These are phyloP conservation scores for Drosophila gaucha DNA, from an alignment of 2,888 invertebrate genomes.

Conservation along the genomic window DNA sequence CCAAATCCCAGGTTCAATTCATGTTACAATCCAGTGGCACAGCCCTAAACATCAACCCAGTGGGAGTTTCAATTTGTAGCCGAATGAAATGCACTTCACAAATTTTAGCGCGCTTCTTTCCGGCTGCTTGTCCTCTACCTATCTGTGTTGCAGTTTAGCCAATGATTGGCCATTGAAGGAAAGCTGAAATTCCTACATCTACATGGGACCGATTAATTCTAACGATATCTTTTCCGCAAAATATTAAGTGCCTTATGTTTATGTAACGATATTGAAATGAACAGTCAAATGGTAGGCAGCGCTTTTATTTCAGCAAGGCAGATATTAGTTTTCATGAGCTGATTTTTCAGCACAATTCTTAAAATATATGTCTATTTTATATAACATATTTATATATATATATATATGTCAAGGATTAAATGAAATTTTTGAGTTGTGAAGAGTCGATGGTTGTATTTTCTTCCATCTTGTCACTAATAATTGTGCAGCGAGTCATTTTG, in stretches of 20 bases:
- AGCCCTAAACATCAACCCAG: background rate
- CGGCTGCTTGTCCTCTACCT: background rate
- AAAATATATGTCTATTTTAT: too few species aligned
- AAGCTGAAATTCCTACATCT: background rate
- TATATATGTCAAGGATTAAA: too few species aligned
- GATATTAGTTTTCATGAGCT: background rate
- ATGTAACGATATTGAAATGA: background rate
- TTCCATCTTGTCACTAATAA: too few species aligned
- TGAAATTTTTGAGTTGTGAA: too few species aligned
- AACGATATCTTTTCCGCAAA: background rate
- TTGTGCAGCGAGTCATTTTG: too few species aligned
- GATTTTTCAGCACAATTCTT: too few species aligned
- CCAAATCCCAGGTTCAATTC: conserved; percentile 8
- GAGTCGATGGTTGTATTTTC: too few species aligned
- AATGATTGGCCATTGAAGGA: conserved; percentile 6
- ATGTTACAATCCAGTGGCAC: conserved; percentile 17
- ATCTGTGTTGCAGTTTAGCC: background rate
- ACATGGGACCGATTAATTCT: conserved; percentile 3
- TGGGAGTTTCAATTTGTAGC: background rate
- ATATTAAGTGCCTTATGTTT: background rate
- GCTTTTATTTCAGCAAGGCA: background rate
- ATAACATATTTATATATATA: too few species aligned
- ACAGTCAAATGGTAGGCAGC: background rate
- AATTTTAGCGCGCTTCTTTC: conserved; percentile 1
- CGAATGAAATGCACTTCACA: conserved; percentile 17